Evolutionary conservation across 2,888 invertebrate genomes (phyloP).

Genomic region (Archaeoteleia sp.): DNA sequence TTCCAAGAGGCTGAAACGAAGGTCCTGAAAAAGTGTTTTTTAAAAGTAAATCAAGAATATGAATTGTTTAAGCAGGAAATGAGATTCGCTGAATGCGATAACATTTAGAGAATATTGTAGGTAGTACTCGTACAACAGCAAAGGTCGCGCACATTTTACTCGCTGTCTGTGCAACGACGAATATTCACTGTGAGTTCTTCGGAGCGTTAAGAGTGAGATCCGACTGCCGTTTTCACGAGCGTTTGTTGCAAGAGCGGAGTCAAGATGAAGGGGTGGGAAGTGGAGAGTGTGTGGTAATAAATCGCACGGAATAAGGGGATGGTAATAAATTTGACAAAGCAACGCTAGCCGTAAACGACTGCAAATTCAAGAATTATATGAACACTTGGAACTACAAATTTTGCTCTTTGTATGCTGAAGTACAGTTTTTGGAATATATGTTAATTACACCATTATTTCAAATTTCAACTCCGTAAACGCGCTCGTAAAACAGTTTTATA

Average conservation of each 20-base stretch:
- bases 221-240: conserved; percentile 53
- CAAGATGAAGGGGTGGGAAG: conserved; percentile 48
- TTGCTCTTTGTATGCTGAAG: conserved; percentile 20
- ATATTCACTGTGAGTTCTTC: conserved; percentile 52
- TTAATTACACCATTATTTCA: conserved; percentile 28
- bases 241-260: conserved; percentile 51
- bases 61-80: conserved; percentile 42
- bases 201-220: conserved; percentile 54
- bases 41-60: conserved; percentile 23
- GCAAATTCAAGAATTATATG: conserved; percentile 47
- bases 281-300: conserved; percentile 51
- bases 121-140: conserved; percentile 40
- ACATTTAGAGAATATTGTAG: conserved; percentile 45
- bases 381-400: conserved; percentile 32
- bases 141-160: conserved; percentile 49
- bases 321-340: conserved; percentile 52
- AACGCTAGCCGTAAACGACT: conserved; percentile 48
- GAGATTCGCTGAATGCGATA: conserved; percentile 42
- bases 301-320: conserved; percentile 49
- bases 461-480: conserved; percentile 15
- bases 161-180: conserved; percentile 47
- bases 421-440: conserved; percentile 33
- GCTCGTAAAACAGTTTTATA: conserved; percentile 1
- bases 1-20: no score
- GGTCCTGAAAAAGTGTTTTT: conserved; percentile 5